Percentiles rank a stretch among this genome's conserved stretches.
phyloP scores from a whole-genome alignment of 1,140 invertebrate species.

The Cataglyphis hispanica region DNA sequence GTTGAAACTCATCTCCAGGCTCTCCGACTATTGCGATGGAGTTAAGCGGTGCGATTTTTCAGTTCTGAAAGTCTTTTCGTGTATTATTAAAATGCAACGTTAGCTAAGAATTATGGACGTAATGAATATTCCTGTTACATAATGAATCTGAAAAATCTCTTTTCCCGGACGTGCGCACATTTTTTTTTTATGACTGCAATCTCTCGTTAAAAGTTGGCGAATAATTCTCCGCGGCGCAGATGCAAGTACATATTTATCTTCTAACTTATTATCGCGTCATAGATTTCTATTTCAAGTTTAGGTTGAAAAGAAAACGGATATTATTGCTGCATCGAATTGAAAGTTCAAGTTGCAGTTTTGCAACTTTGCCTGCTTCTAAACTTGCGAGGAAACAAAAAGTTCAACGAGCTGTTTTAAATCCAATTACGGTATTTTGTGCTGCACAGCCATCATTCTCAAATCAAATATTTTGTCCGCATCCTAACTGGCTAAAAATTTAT shows the following conservation, averaged over 20 bases:
- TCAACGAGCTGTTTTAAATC: constrained; percentile 29
- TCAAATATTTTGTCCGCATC: constrained; percentile 42
- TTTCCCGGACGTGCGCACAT: constrained; percentile 61
- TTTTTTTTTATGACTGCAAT: constrained; percentile 70
- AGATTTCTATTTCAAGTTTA: constrained; percentile 37
- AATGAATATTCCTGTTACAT: constrained; percentile 75
- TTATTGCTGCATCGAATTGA: constrained; percentile 34
- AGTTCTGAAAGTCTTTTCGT: constrained; percentile 74
- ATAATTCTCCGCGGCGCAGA: constrained; percentile 50
- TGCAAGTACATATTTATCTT: constrained; percentile 44
- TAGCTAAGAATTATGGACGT: constrained; percentile 70
- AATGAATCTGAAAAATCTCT: constrained; percentile 74
- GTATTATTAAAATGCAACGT: constrained; percentile 76
- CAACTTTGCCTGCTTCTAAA: constrained; percentile 25
- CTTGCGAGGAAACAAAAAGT: constrained; percentile 23
- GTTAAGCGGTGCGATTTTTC: constrained; percentile 75
- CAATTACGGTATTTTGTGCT: constrained; percentile 44
- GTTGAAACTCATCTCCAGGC: constrained; percentile 56
- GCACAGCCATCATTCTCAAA: background rate
- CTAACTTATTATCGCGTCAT: constrained; percentile 44
- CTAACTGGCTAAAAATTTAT: constrained; percentile 26
- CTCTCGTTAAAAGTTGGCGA: constrained; percentile 64
- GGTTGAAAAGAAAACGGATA: constrained; percentile 1
- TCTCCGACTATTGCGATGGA: constrained; percentile 65
- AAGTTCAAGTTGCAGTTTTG: constrained; percentile 38